phyloP scores from a whole-genome alignment of 2,797 vertebrate species.

The Discoglossus pictus region DNA sequence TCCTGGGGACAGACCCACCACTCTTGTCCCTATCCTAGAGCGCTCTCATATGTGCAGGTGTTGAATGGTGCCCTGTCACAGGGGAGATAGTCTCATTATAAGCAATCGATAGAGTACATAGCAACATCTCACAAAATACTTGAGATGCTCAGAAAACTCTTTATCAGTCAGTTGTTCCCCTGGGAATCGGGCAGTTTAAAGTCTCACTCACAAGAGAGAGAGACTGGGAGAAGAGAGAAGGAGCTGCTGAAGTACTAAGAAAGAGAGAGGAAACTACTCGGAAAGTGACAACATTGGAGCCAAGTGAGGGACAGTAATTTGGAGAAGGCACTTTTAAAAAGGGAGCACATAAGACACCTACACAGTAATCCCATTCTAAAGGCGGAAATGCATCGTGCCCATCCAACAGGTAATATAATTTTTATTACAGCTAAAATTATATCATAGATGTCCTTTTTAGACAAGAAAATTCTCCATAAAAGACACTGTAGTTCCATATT shows the following conservation, averaged over 20 bases:
- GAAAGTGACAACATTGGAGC: not conserved
- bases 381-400: slow-evolving; percentile 7
- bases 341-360: too few relatives aligned
- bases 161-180: not conserved
- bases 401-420: slow-evolving; percentile 29
- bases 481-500: too few relatives aligned
- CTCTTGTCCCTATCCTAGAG: not conserved
- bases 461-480: too few relatives aligned
- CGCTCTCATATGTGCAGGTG: slow-evolving; percentile 37
- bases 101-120: slow-evolving; percentile 21
- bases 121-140: slow-evolving; percentile 15
- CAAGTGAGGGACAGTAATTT: not conserved
- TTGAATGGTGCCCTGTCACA: slow-evolving; percentile 28
- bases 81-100: slow-evolving; percentile 38
- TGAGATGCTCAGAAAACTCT: slow-evolving; percentile 17
- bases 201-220: not conserved
- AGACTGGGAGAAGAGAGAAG: not conserved
- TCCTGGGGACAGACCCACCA: slow-evolving; percentile 14
- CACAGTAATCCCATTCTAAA: too few relatives aligned
- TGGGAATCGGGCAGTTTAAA: slow-evolving; percentile 4
- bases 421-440: too few relatives aligned
- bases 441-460: too few relatives aligned
- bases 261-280: not conserved
- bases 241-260: not conserved
- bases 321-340: not conserved